Evolutionary conservation across 2,888 invertebrate species (phyloP), one percentile per base, ranked within the genome.

Genomic region (Drosophila meridionalis): DNA sequence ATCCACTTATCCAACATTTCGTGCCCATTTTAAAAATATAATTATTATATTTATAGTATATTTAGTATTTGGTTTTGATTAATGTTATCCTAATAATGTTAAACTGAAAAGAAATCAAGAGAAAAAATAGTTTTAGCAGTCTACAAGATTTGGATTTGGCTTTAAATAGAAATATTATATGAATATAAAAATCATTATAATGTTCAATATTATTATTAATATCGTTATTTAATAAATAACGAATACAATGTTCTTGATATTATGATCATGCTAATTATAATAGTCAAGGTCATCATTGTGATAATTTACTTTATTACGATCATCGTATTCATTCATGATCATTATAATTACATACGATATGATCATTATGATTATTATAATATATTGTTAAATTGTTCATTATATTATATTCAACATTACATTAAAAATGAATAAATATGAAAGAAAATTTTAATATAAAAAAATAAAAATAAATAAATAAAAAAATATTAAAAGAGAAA

Each of bases 101-200:
- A 28, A 72, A 36, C 76, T 77, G 57, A 34, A 77, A 78, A 38
- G 12, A 73, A 53, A 34, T 9, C 12, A 65, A 57, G 40, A 28
- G 11, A 3, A 50, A 43, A 14, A 34, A 12, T 9, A n/a, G 12
- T 20, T n/a, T 32, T 8, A 30, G 32, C 8, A 9, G 1, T 4
- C 4, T 9, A 59, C 9, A 45, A 20, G 1, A 1, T 20, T 43
- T 3, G n/a, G 5, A 20, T 4, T 43, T 4, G 7, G 43, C 9
- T 45, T 14, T 5, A 28, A 28, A 26, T 20, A 26, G 20, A 20
- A 45, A 45, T 26, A 6, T 40, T 40, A 9, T 36, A 0, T 4
- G 11, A 42, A 2, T 42, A n/a, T 42, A n/a, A 7, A 34, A 34
- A 40, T 14, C 6, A 14, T 40, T 14, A 38, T 38, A 14, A 14